Percentiles rank a stretch among this genome's conserved stretches.
These are phyloP conservation scores for Calliphora vicina DNA, from an alignment of 1,140 invertebrate genomes.

Conservation along the genomic window DNA sequence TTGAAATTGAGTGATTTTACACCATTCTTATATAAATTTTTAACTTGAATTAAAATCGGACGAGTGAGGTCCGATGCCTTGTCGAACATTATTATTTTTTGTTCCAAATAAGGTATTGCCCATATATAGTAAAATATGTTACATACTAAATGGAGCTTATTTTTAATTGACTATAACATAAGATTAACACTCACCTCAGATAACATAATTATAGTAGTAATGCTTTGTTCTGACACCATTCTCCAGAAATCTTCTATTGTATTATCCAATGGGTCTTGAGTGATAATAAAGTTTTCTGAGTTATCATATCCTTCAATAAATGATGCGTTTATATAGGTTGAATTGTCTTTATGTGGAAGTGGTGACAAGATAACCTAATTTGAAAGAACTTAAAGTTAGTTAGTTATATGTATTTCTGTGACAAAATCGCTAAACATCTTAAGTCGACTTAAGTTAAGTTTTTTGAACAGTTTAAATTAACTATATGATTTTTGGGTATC, in stretches of 20 bases:
- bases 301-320: conserved; percentile 97
- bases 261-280: conserved; percentile 90
- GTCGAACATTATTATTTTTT: too few species aligned
- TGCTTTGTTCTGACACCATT: conserved; percentile 93
- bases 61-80: too few species aligned
- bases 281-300: conserved; percentile 92
- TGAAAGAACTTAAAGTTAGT: background rate
- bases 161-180: background rate
- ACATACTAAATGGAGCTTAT: background rate
- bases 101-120: too few species aligned
- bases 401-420: too few species aligned
- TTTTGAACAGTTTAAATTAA: too few species aligned
- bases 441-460: too few species aligned
- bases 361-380: conserved; percentile 68
- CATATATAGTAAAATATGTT: too few species aligned
- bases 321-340: conserved; percentile 96
- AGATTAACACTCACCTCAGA: conserved; percentile 77
- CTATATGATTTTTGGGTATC: too few species aligned
- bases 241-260: conserved; percentile 95
- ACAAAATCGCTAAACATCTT: too few species aligned
- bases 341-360: conserved; percentile 82
- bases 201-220: conserved; percentile 92
- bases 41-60: too few species aligned
- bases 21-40: too few species aligned
- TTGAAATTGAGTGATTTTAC: too few species aligned